These are phyloP conservation scores for Paraescarpia echinospica DNA, from an alignment of 1,140 invertebrate species.

Conservation along the genomic window DNA sequence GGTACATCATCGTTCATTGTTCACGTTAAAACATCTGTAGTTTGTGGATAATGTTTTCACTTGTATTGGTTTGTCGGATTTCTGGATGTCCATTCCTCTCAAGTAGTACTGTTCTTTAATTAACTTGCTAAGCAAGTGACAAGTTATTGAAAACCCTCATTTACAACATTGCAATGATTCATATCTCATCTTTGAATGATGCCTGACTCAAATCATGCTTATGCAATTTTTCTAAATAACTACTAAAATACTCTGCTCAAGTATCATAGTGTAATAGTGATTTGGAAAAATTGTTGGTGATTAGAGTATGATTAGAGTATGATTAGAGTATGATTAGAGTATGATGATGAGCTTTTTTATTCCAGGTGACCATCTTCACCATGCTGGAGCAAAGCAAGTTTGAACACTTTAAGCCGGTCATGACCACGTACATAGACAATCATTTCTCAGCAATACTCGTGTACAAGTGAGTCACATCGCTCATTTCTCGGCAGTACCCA, in stretches of 20 bases:
- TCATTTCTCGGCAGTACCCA: no score
- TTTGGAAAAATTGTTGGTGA: no score
- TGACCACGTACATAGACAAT: conserved; percentile 61
- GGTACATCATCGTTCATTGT: conserved; percentile 53
- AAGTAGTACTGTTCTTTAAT: neutral
- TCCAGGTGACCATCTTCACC: conserved; percentile 68
- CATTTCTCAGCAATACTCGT: conserved; percentile 76
- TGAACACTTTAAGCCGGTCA: conserved; percentile 47
- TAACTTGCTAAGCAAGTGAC: neutral
- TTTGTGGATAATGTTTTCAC: conserved; percentile 1
- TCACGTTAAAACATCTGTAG: neutral
- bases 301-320: no score
- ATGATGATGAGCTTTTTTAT: conserved; percentile 3
- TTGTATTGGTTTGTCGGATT: neutral
- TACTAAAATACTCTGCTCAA: no score
- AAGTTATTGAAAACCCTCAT: neutral
- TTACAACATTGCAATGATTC: neutral
- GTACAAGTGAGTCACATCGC: conserved; percentile 39
- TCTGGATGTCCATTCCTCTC: neutral
- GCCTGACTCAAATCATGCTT: neutral
- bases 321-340: no score
- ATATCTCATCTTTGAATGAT: neutral
- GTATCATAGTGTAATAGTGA: no score
- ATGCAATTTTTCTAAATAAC: neutral
- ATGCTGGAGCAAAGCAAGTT: conserved; percentile 43